Evolutionary conservation across 2,797 vertebrate genomes (phyloP).

Genomic region (Gymnothorax javanicus): DNA sequence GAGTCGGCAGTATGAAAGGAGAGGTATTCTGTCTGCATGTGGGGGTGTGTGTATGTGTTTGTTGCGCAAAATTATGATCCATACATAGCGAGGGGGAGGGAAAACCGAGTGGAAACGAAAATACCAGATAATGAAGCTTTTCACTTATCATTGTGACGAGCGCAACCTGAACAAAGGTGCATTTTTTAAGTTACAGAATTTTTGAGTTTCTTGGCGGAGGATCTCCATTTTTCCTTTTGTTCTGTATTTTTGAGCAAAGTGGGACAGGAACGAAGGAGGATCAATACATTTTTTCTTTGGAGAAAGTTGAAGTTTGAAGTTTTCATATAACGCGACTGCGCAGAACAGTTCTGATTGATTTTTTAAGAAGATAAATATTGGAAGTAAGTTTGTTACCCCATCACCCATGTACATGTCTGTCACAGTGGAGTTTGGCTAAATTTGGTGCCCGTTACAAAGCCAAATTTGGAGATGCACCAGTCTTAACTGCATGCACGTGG

Average conservation of each 20-base stretch:
- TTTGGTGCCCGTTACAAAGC: background rate
- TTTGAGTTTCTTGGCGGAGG: background rate
- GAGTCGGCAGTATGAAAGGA: background rate
- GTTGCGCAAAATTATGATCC: slow-evolving; percentile 12
- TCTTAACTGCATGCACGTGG: slow-evolving; percentile 7
- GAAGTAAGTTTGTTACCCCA: slow-evolving; percentile 17
- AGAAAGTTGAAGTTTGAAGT: background rate
- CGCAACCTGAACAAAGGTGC: background rate
- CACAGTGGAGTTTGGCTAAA: background rate
- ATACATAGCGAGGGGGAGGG: slow-evolving; percentile 7
- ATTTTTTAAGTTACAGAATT: slow-evolving; percentile 2
- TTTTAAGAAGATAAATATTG: slow-evolving; percentile 4
- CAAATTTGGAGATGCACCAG: background rate
- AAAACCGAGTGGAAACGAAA: background rate
- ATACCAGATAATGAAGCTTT: background rate
- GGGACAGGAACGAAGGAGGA: background rate
- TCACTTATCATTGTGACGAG: background rate
- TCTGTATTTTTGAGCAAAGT: background rate
- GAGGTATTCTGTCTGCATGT: background rate
- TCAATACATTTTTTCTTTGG: background rate
- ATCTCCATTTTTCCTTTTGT: background rate
- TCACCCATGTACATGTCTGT: background rate
- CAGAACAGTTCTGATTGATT: background rate
- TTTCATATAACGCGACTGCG: background rate
- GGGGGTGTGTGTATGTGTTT: background rate